These are phyloP conservation scores for Pelochelys cantorii DNA, from an alignment of 2,797 vertebrate genomes.

Conservation along the genomic window DNA sequence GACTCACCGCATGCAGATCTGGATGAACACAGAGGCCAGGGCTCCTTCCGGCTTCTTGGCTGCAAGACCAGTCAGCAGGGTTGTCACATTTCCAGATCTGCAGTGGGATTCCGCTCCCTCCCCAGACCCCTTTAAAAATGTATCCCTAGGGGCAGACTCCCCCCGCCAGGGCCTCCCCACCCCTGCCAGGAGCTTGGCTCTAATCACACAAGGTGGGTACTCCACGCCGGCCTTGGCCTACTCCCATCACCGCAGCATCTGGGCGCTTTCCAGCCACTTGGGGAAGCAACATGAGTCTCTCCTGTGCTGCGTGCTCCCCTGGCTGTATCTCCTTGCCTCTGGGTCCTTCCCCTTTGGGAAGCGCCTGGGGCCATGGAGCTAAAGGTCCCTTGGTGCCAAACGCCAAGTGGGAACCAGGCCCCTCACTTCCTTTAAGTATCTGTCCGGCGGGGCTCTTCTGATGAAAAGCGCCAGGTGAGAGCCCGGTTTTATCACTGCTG, in stretches of 20 bases:
- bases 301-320: not conserved
- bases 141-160: not conserved
- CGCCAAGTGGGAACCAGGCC: too few species aligned
- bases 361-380: not conserved
- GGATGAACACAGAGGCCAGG: slow-evolving; percentile 47
- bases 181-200: too few species aligned
- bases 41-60: slow-evolving; percentile 24
- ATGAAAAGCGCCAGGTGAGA: not conserved
- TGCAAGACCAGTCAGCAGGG: not conserved
- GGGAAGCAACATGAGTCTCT: not conserved
- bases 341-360: not conserved
- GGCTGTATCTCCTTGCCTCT: not conserved
- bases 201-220: too few species aligned
- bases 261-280: not conserved
- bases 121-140: not conserved
- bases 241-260: not conserved
- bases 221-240: not conserved
- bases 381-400: not conserved
- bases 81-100: not conserved
- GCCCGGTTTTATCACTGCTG: not conserved
- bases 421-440: not conserved
- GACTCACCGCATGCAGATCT: slow-evolving; percentile 65
- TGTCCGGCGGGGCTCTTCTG: not conserved
- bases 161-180: not conserved
- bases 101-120: not conserved